Percentiles rank a stretch among this genome's conserved stretches.
Conservation (phyloP, 1,140 invertebrate genomes). For the Spodoptera frugiperda region DNA sequence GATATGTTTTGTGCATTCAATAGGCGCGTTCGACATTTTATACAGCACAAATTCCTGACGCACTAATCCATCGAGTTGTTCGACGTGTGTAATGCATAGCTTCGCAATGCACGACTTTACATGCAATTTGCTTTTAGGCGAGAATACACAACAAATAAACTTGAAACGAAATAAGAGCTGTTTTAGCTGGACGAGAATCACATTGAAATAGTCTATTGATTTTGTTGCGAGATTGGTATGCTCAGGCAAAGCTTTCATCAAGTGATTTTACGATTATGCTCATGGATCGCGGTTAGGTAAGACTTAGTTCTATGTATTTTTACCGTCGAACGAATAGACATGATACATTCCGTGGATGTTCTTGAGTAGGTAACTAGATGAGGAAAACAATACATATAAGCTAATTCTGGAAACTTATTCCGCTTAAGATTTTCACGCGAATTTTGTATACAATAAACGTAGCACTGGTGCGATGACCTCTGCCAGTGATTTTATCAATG, state of each 20-base stretch:
- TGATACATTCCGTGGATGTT: background rate
- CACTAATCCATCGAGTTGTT: conserved; percentile 37
- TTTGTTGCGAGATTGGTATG: conserved; percentile 13
- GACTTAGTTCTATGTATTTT: conserved; percentile 1
- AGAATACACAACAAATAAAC: conserved; percentile 23
- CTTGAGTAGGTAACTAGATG: background rate
- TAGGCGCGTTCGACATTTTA: conserved; percentile 37
- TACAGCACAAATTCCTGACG: conserved; percentile 31
- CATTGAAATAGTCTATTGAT: conserved; percentile 33
- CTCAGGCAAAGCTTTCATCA: conserved; percentile 26
- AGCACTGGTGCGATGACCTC: conserved; percentile 51
- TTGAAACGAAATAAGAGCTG: conserved; percentile 6
- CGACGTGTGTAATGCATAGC: background rate
- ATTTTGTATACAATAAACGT: conserved; percentile 43
- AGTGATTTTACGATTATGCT: conserved; percentile 34
- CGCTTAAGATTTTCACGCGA: conserved; percentile 48
- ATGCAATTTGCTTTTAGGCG: conserved; percentile 2
- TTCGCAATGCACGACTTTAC: conserved; percentile 8
- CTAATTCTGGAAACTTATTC: conserved; percentile 43
- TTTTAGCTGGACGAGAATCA: conserved; percentile 8
- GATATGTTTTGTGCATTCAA: conserved; percentile 55
- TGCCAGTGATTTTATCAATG: conserved; percentile 59
- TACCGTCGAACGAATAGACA: background rate
- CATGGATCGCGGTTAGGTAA: background rate
- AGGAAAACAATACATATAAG: conserved; percentile 15